Evolutionary conservation across 2,888 invertebrate genomes (phyloP).

Genomic region (Hirtodrosophila alboralis): DNA sequence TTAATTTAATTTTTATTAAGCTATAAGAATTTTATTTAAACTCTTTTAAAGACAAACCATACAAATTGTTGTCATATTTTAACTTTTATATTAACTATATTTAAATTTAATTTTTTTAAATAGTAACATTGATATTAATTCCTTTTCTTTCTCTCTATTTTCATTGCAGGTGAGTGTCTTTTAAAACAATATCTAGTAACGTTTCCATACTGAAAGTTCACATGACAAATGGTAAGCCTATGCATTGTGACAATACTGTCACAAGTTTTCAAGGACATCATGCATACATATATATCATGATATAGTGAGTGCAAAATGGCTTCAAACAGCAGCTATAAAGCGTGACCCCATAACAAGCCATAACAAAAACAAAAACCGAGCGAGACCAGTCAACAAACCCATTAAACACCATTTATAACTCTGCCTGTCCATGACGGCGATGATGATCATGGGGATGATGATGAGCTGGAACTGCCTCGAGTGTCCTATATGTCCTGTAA

Average conservation of each 20-base stretch:
- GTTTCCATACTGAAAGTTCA: slow-evolving; percentile 3
- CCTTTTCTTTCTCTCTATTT: slow-evolving; percentile 24
- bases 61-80: too few species aligned
- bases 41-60: too few species aligned
- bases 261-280: slow-evolving; percentile 55
- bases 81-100: slow-evolving; percentile 1
- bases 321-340: slow-evolving; percentile 40
- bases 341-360: slow-evolving; percentile 33
- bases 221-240: slow-evolving; percentile 25
- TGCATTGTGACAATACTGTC: slow-evolving; percentile 35
- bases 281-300: slow-evolving; percentile 53
- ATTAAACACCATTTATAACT: slow-evolving; percentile 73
- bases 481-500: background rate
- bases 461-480: background rate
- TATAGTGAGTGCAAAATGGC: slow-evolving; percentile 37
- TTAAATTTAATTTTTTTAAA: background rate
- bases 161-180: slow-evolving; percentile 56
- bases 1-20: too few species aligned
- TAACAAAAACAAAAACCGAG: slow-evolving; percentile 24
- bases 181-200: background rate
- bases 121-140: slow-evolving; percentile 2
- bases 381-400: slow-evolving; percentile 76
- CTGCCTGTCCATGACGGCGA: slow-evolving; percentile 13
- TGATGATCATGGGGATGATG: slow-evolving; percentile 15
- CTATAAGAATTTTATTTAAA: too few species aligned